Base-by-base conservation (phyloP, 2,797 vertebrate species). In the Sorex maritimensis region DNA sequence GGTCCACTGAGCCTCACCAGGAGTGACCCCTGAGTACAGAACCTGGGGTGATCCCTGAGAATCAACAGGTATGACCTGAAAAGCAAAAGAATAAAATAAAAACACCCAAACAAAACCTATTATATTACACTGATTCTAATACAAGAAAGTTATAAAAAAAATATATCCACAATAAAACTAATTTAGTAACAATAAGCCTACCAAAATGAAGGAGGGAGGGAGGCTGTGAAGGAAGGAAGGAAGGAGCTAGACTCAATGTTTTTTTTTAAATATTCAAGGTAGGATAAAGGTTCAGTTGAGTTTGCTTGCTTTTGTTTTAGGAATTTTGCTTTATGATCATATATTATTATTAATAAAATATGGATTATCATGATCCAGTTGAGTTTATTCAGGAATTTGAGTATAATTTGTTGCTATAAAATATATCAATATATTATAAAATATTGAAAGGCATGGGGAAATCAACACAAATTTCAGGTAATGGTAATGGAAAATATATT, bases 391-490 rank as follows among this genome's bases (percentile, higher is more conserved):
- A 44, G 26, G 12, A 68, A 86, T 83, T 90, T 86, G 78, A 68
- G 30, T 30, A 30, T 65, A 69, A 44, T 80, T 23, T 74, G 30
- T 46, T 81, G 79, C n/a, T 90, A 79, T 61, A 83, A 92, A 91
- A 81, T 44, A 52, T 68, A n/a, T 68, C 4, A 72, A 26, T 79
- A 13, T 34, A 55, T 68, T 86, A 12, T 23, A 81, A 87, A 92
- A 78, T 41, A 63, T 77, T 68, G 65, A 75, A 26, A 12, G 19
- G n/a, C 8, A n/a, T 30, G 12, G 52, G 30, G 67, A 88, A 86
- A 94, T 79, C 21, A 67, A 81, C 24, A 88, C 13, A 34, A 82
- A 81, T 80, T 85, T 80, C 58, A 21, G 38, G 26, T 77, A 81
- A 28, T 46, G 1, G 2, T 77, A 77, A 61, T 46, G 21, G 1